A percentile compares a stretch with the other conserved stretches of the same genome.
Evolutionary conservation across 2,888 invertebrate genomes (phyloP).

Genomic region (Frankliniella fusca): DNA sequence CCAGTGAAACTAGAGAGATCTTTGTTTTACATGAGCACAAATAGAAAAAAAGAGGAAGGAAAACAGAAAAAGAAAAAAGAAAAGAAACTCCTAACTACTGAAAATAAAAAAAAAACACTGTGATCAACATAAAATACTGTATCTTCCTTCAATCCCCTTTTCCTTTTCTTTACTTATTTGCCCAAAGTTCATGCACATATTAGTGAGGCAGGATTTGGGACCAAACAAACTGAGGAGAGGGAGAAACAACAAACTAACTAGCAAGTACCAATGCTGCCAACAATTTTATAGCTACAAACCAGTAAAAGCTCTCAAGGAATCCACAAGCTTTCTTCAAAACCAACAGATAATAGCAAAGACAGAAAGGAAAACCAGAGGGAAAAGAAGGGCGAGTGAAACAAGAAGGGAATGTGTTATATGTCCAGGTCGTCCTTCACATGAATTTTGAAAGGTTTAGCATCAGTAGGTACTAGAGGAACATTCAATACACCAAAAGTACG

Average conservation of each 20-base stretch:
- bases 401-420: conserved; percentile 17
- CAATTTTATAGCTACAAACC: too few relatives aligned
- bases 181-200: background rate
- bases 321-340: conserved; percentile 14
- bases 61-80: too few relatives aligned
- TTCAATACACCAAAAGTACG: too few relatives aligned
- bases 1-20: background rate
- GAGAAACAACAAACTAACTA: background rate
- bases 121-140: conserved; percentile 27
- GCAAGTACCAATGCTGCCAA: too few relatives aligned
- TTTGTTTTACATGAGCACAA: background rate
- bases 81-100: conserved; percentile 32
- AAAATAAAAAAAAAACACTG: conserved; percentile 30
- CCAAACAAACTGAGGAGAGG: background rate
- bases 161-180: too few relatives aligned
- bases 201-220: background rate
- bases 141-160: too few relatives aligned
- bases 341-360: conserved; percentile 37
- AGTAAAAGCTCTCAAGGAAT: too few relatives aligned
- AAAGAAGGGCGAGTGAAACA: conserved; percentile 31
- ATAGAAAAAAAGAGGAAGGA: conserved; percentile 31
- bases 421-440: too few relatives aligned
- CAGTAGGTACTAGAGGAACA: too few relatives aligned
- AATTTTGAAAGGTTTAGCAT: too few relatives aligned
- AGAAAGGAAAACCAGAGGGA: conserved; percentile 29